Evolutionary conservation across 2,113 vertebrate species (phyloP).

Genomic region (Ophthalmolycus amberensis): DNA sequence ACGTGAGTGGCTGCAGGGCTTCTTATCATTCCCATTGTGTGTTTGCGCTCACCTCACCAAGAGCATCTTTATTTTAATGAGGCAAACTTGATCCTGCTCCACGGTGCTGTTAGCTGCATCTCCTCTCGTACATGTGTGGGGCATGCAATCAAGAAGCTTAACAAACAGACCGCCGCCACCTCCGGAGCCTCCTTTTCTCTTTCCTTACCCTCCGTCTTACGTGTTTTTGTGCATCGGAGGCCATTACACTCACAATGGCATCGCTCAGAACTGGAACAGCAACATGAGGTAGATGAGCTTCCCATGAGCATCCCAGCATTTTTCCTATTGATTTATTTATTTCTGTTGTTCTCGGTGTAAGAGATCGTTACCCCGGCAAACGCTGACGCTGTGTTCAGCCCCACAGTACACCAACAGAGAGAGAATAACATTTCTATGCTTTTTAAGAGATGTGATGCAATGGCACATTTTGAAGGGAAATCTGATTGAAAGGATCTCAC

Average conservation of each 20-base stretch:
- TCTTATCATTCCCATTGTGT: conserved; percentile 63
- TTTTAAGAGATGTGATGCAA: conserved; percentile 35
- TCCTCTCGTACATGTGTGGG: conserved; percentile 52
- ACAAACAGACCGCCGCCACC: conserved; percentile 34
- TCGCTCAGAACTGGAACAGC: conserved; percentile 31
- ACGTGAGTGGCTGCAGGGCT: conserved; percentile 50
- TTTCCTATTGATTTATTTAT: conserved; percentile 28
- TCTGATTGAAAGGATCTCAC: conserved; percentile 48
- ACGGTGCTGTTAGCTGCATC: conserved; percentile 11
- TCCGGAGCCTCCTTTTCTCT: conserved; percentile 1
- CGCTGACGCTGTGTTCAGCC: background rate
- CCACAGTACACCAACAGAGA: background rate
- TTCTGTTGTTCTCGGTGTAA: conserved; percentile 22
- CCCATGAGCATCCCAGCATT: conserved; percentile 5
- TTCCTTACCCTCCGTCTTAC: conserved; percentile 20
- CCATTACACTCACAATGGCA: conserved; percentile 41
- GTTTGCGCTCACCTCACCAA: conserved; percentile 48
- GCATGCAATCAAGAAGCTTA: conserved; percentile 51
- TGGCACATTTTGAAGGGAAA: conserved; percentile 13
- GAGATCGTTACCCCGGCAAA: conserved; percentile 12
- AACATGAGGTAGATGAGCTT: conserved; percentile 9
- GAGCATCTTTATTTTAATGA: conserved; percentile 69
- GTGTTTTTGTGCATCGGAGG: conserved; percentile 53
- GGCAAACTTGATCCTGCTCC: conserved; percentile 48
- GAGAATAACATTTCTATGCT: conserved; percentile 1